Evolutionary conservation across 2,113 vertebrate genomes (phyloP).

Genomic region (Mirounga angustirostris): DNA sequence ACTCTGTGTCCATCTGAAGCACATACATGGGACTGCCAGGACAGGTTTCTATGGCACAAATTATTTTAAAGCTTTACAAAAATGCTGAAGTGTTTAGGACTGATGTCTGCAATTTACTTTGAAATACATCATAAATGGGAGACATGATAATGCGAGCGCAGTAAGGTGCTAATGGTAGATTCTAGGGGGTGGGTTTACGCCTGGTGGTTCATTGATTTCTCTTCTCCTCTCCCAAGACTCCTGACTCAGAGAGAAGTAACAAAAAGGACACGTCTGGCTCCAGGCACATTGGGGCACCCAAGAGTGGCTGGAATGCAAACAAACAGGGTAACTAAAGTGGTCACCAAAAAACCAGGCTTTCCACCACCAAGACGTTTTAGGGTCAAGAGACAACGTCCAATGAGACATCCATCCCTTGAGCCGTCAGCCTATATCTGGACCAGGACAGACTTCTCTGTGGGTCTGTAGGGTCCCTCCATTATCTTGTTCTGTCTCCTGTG

Average conservation of each 20-base stretch:
- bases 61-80: not conserved
- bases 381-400: not conserved
- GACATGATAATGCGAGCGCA: too few species aligned
- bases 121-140: not conserved
- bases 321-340: not conserved
- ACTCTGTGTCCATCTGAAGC: too few species aligned
- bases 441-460: not conserved
- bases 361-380: not conserved
- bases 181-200: not conserved
- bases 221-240: not conserved
- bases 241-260: not conserved
- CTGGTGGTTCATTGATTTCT: not conserved
- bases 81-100: not conserved
- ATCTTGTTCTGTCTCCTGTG: too few species aligned
- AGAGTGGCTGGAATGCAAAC: not conserved
- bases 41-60: not conserved
- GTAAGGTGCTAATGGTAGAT: not conserved
- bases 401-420: not conserved
- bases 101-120: not conserved
- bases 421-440: not conserved
- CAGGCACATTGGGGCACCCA: not conserved
- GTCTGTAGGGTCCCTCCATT: fast-evolving
- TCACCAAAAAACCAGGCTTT: not conserved
- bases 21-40: fast-evolving
- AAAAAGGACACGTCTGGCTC: not conserved